Conservation (phyloP, 2,888 invertebrate species). For the Acrobasis repandana region DNA sequence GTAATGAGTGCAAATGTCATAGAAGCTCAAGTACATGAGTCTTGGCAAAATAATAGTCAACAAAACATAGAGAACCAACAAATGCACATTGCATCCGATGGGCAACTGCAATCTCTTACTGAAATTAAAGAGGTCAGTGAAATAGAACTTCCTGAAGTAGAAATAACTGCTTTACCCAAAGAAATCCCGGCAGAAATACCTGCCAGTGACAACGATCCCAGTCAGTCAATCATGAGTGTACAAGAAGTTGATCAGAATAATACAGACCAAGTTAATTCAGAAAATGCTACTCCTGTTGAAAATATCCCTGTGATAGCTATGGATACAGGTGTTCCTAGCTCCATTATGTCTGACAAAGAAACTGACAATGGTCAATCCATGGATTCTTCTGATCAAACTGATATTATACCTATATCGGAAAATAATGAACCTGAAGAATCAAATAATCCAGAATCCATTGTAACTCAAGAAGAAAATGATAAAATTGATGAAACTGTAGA, state of each 20-base stretch:
- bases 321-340: conserved; percentile 24
- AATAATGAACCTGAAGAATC: not conserved
- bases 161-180: conserved; percentile 35
- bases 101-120: conserved; percentile 39
- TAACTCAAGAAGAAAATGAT: not conserved
- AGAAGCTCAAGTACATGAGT: conserved; percentile 52
- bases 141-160: conserved; percentile 49
- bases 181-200: conserved; percentile 33
- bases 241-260: conserved; percentile 26
- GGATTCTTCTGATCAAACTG: conserved; percentile 10
- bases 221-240: conserved; percentile 22
- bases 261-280: conserved; percentile 29
- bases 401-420: not conserved
- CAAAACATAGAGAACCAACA: conserved; percentile 43
- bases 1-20: conserved; percentile 70
- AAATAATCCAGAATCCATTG: not conserved
- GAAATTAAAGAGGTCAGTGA: conserved; percentile 35
- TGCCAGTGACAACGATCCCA: conserved; percentile 28
- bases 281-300: conserved; percentile 28
- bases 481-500: conserved; percentile 23
- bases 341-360: conserved; percentile 23
- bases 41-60: conserved; percentile 57
- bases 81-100: conserved; percentile 39
- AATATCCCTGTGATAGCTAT: conserved; percentile 27
- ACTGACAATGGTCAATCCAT: conserved; percentile 19